Base-by-base conservation (phyloP, 2,113 vertebrate genomes). In the Gyps fulvus region DNA sequence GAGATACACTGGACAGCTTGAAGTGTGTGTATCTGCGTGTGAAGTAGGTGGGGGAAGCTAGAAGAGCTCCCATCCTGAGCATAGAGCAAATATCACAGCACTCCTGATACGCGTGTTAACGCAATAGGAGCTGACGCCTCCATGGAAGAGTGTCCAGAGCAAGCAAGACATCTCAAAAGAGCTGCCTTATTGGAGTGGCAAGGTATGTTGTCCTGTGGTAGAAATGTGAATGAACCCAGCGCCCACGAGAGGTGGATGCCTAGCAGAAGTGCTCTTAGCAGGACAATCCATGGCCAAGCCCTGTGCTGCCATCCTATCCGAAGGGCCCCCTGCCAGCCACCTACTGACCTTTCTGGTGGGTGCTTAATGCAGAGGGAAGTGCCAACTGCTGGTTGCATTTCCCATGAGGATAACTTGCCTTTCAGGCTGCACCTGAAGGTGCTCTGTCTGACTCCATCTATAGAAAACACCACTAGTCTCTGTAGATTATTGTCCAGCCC, bases 91-190 rank as follows among this genome's bases (percentile, higher is more conserved):
- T 80, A 73, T 66, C 78, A 50, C 54, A 80, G 87, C 20, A 0
- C 55, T 90, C 50, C 66, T 1, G 15, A 65, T 58, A 34, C 0
- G 0, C 54, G 13, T 2, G 0, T 5, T 59, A 94, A 77, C 0
- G 2, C 11, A 27, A 89, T 31, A 10, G 10, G 79, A 93, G 67
- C 50, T 34, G 89, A 69, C 4, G 0, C 40, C 70, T 87, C 78
- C 36, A 1, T 17, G 49, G 42, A 34, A 47, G 23, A 31, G 61
- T 31, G 58, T 87, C 90, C 83, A 43, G 29, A 85, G 84, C 54
- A 73, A 93, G 84, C 32, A 55, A 32, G 45, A 25, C 0, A 1
- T 85, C 82, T 42, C 45, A 43, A 61, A 86, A 70, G 66, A 93
- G 32, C 32, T 83, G 89, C 71, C 47, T 80, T 14, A 95, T 94